Base-by-base conservation (phyloP, 2,888 invertebrate genomes). In the Phasia obesa region DNA sequence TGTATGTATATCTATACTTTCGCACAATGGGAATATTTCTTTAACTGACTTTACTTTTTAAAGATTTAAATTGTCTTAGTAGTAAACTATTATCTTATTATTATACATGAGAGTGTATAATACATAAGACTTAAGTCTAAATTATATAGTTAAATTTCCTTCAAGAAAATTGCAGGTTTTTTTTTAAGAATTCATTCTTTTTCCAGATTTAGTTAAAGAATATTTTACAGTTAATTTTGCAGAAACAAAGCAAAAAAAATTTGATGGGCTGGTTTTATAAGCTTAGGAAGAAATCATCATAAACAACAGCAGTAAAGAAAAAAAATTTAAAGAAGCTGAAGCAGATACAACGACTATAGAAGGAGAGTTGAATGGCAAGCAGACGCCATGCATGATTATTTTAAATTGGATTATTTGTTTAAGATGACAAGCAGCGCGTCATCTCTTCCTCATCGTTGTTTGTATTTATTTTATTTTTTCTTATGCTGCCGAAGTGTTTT, bases 371-470 rank as follows among this genome's bases (percentile, higher is more conserved):
- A 64, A 70, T 84, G 59, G 55, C 71, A 62, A 53, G 76, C 65
- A 84, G 84, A 84, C 83, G 79, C 81, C 84, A 84, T 78, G 75
- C 80, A 69, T 84, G 85, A 80, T 86, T 85, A 84, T 81, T 84
- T 82, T 84, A 84, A 86, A 86, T 86, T 85, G 86, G 85, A 83
- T 85, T 85, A 85, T 84, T 85, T 85, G 82, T 79, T 84, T 82
- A 81, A 84, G 80, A 77, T 78, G 74, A 67, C 78, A 71, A 84
- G 79, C 73, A 71, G 71, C 19, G 75, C 60, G 65, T 60, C 83
- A 79, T 83, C 65, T 71, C 79, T 71, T 79, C 70, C 69, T 60
- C 74, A 65, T 70, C 82, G 64, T 62, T 51, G 64, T 77, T 71
- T 60, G 27, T 62, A 15, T 62, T 57, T 64, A 17, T 55, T 31